These are phyloP conservation scores for Rhegmatorhina hoffmannsi DNA, from an alignment of 2,113 vertebrate species.

Conservation along the genomic window DNA sequence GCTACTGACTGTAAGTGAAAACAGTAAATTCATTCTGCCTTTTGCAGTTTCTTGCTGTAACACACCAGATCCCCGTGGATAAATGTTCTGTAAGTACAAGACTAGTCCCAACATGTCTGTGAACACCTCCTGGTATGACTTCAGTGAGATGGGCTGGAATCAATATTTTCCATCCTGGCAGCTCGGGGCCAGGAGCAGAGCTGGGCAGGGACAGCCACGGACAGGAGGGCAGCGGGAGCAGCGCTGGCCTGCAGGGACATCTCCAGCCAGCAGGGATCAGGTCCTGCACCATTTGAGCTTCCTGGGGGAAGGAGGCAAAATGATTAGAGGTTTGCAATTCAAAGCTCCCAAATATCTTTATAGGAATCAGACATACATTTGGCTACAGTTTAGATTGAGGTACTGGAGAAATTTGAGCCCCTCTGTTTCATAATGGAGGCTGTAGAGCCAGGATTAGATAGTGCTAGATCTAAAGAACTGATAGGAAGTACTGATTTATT, in stretches of 20 bases:
- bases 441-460: background rate
- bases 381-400: background rate
- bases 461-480: background rate
- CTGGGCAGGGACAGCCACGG: background rate
- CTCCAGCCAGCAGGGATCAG: background rate
- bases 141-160: conserved; percentile 9
- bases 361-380: background rate
- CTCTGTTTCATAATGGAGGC: background rate
- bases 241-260: background rate
- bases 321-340: background rate
- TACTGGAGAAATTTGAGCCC: background rate
- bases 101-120: conserved; percentile 3
- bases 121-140: conserved; percentile 17
- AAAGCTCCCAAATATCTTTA: background rate
- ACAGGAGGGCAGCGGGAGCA: background rate
- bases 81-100: background rate
- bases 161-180: conserved; percentile 37
- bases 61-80: background rate
- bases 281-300: background rate
- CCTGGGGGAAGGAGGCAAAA: background rate
- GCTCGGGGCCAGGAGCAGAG: background rate
- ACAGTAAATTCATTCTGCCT: conserved; percentile 32
- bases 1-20: conserved; percentile 34
- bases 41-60: conserved; percentile 9
- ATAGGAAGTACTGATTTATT: background rate